Percentiles rank a stretch among this genome's conserved stretches.
These are phyloP conservation scores for Sciaenops ocellatus DNA, from an alignment of 2,797 vertebrate genomes.

Conservation along the genomic window DNA sequence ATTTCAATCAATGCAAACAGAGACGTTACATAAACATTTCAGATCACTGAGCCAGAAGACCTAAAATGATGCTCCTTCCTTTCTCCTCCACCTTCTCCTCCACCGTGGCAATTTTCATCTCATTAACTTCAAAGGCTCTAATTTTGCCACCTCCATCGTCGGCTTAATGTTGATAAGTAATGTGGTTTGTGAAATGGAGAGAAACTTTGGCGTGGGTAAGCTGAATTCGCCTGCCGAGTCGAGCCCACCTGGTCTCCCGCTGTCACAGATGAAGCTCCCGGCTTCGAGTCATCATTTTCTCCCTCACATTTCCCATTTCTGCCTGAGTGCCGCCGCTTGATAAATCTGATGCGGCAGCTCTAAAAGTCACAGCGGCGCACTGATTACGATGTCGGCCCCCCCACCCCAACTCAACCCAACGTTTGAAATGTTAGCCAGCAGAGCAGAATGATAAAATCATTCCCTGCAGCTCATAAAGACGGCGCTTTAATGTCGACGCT, in stretches of 20 bases:
- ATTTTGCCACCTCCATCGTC: slow-evolving; percentile 21
- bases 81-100: slow-evolving; percentile 40
- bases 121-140: slow-evolving; percentile 66
- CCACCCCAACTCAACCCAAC: too few species aligned
- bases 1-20: slow-evolving; percentile 51
- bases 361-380: slow-evolving; percentile 7
- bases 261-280: slow-evolving; percentile 45
- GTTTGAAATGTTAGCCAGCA: slow-evolving; percentile 31
- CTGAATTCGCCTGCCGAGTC: slow-evolving; percentile 27
- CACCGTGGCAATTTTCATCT: slow-evolving; percentile 72
- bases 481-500: background rate
- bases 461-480: slow-evolving; percentile 19
- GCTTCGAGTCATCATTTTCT: slow-evolving; percentile 40
- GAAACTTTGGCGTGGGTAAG: slow-evolving; percentile 42
- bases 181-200: slow-evolving; percentile 49
- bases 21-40: slow-evolving; percentile 54
- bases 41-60: slow-evolving; percentile 23
- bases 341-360: slow-evolving; percentile 11
- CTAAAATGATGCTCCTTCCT: slow-evolving; percentile 17
- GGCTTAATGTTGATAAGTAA: slow-evolving; percentile 53
- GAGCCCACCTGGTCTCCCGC: slow-evolving; percentile 32
- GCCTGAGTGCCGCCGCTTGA: slow-evolving; percentile 14
- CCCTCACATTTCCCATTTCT: slow-evolving; percentile 25
- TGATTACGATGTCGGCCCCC: slow-evolving; percentile 3
- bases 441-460: slow-evolving; percentile 35